These are phyloP conservation scores for Oophaga sylvatica DNA, from an alignment of 2,797 vertebrate species.

Conservation along the genomic window DNA sequence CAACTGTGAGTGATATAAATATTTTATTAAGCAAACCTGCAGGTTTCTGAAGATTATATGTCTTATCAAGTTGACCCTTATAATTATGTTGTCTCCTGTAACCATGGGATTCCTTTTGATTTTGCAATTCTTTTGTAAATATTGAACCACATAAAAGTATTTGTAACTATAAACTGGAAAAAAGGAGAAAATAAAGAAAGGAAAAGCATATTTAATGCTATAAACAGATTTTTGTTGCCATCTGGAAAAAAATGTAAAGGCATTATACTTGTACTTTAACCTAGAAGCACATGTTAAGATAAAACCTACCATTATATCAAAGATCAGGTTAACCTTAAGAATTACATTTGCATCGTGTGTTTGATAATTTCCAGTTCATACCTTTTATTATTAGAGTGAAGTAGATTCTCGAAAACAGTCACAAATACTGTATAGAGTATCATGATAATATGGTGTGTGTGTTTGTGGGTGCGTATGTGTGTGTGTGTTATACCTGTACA, in stretches of 20 bases:
- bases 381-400: neutral
- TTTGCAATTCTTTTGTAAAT: constrained; percentile 77
- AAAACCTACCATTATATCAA: constrained; percentile 55
- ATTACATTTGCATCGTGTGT: neutral
- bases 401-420: neutral
- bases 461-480: neutral
- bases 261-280: constrained; percentile 13
- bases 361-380: neutral
- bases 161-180: constrained; percentile 63
- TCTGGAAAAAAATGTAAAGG: constrained; percentile 43
- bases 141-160: constrained; percentile 71
- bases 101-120: constrained; percentile 76
- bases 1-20: constrained; percentile 79
- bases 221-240: constrained; percentile 61
- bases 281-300: neutral
- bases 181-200: constrained; percentile 57
- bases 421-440: neutral
- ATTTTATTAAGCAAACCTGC: constrained; percentile 78
- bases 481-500: neutral
- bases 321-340: constrained; percentile 28
- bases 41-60: constrained; percentile 82
- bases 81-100: constrained; percentile 81
- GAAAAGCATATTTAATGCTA: constrained; percentile 60
- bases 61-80: constrained; percentile 82
- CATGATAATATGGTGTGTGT: neutral